phyloP scores from a whole-genome alignment of 1,140 invertebrate genomes.

The Drosophila lini region DNA sequence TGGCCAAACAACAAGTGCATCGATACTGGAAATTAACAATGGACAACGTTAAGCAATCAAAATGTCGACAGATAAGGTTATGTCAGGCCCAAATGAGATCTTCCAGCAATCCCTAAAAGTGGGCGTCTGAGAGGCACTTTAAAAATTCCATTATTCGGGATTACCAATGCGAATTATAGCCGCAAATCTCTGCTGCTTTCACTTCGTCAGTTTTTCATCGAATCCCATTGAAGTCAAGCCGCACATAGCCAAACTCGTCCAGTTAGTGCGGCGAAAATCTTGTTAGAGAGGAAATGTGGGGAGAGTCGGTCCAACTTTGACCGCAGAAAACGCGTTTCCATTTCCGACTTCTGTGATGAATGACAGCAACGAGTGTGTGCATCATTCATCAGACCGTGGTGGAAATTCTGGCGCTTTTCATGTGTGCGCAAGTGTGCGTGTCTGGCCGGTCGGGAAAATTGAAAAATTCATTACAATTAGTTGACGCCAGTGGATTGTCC shows the following conservation, averaged over 20 bases:
- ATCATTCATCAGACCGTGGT: slow-evolving; percentile 71
- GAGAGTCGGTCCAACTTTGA: slow-evolving; percentile 53
- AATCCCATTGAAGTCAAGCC: slow-evolving; percentile 63
- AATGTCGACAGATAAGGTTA: slow-evolving; percentile 18
- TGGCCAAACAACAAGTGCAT: slow-evolving; percentile 15
- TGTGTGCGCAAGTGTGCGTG: slow-evolving; percentile 18
- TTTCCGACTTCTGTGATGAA: slow-evolving; percentile 69
- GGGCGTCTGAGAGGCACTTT: slow-evolving; percentile 5
- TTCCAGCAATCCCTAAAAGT: background rate
- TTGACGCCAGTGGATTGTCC: slow-evolving; percentile 51
- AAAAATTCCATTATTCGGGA: slow-evolving; percentile 36
- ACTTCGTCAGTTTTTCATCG: slow-evolving; percentile 55
- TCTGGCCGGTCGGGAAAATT: slow-evolving; percentile 50
- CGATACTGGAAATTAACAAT: slow-evolving; percentile 40
- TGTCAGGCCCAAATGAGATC: background rate
- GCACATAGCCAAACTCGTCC: slow-evolving; percentile 16
- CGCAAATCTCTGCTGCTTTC: slow-evolving; percentile 3
- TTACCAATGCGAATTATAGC: slow-evolving; percentile 16
- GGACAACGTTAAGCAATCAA: slow-evolving; percentile 37
- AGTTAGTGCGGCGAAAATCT: slow-evolving; percentile 21
- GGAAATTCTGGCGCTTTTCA: slow-evolving; percentile 21
- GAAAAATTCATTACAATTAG: slow-evolving; percentile 82
- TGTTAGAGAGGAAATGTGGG: slow-evolving; percentile 6
- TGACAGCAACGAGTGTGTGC: slow-evolving; percentile 74
- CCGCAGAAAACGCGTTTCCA: slow-evolving; percentile 68